phyloP scores from a whole-genome alignment of 1,140 invertebrate genomes.

The Caenorhabditis inopinata region DNA sequence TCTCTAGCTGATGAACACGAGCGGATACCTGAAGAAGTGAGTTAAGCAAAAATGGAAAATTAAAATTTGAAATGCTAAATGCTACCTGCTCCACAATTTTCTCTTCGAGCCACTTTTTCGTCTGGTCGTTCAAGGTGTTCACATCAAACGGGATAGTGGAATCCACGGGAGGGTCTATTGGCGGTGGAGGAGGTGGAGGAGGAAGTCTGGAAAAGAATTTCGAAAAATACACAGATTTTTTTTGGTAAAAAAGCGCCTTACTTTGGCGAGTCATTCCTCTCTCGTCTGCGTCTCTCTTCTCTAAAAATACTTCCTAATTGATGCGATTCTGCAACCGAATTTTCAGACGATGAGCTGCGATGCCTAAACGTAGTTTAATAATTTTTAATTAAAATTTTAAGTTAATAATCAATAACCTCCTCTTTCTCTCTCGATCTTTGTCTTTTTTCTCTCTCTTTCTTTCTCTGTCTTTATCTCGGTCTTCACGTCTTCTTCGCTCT shows the following conservation, averaged over 20 bases:
- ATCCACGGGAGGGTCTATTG: neutral
- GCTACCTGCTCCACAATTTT: conserved; percentile 4
- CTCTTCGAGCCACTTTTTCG: conserved; percentile 4
- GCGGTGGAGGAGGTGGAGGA: neutral
- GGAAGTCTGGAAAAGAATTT: neutral
- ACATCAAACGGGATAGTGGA: neutral
- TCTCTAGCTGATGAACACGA: neutral
- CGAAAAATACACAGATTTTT: too few species aligned
- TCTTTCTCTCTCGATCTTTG: neutral
- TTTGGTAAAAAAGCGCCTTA: too few species aligned
- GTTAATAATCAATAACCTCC: neutral
- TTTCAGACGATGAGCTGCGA: neutral
- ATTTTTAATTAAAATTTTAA: neutral
- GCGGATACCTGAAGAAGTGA: neutral
- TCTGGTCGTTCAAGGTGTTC: neutral
- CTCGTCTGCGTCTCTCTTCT: neutral
- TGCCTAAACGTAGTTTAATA: too few species aligned
- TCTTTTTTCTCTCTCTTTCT: neutral
- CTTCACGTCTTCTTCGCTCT: neutral
- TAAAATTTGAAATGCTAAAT: too few species aligned
- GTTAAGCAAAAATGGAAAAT: too few species aligned
- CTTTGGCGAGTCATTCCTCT: neutral
- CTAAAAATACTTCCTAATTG: conserved; percentile 21
- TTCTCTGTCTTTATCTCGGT: neutral
- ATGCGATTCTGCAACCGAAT: neutral